Percentiles rank a stretch among this genome's conserved stretches.
phyloP scores from a whole-genome alignment of 1,140 invertebrate species.

The Amyelois transitella region DNA sequence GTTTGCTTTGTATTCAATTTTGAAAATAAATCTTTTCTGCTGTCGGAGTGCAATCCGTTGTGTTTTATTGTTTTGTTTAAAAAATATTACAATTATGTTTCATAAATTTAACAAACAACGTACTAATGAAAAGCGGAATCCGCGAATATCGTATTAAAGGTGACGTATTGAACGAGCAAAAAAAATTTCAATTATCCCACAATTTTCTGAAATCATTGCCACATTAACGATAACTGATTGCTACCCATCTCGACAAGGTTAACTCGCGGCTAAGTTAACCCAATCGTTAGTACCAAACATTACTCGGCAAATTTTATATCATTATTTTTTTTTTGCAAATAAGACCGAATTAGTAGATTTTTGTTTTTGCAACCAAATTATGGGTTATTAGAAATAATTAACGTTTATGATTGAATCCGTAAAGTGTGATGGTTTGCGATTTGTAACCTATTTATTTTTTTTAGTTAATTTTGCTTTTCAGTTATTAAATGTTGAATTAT shows the following conservation, averaged over 20 bases:
- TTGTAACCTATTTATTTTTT: no score
- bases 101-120: no score
- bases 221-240: neutral
- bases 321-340: neutral
- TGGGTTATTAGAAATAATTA: neutral
- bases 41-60: no score
- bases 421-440: neutral
- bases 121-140: no score
- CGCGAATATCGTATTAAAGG: no score
- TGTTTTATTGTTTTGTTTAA: no score
- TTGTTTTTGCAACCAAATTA: neutral
- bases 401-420: neutral
- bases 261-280: constrained; percentile 7
- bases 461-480: neutral
- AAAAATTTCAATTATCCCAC: neutral
- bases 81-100: no score
- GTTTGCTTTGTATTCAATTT: no score
- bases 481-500: no score
- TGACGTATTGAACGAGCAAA: no score
- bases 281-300: neutral
- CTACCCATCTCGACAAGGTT: constrained; percentile 8
- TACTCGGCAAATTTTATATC: neutral
- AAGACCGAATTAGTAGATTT: neutral
- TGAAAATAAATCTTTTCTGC: no score
- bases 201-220: neutral